phyloP scores from a whole-genome alignment of 2,888 invertebrate species.

The Meganola albula region DNA sequence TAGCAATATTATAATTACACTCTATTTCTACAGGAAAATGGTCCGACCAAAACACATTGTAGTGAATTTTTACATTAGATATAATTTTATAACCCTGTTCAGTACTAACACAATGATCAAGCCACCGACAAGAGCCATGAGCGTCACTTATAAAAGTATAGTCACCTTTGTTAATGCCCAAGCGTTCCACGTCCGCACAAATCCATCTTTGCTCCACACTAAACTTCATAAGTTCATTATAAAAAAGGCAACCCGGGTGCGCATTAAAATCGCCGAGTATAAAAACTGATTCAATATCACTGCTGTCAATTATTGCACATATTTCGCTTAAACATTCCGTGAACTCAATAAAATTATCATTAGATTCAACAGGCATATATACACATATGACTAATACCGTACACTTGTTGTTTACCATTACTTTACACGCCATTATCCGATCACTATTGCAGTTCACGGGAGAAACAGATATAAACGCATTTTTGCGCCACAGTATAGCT shows the following conservation, averaged over 20 bases:
- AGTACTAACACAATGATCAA: slow-evolving; percentile 7
- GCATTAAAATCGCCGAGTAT: no score
- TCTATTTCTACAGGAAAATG: slow-evolving; percentile 2
- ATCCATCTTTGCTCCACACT: slow-evolving; percentile 6
- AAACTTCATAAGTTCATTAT: slow-evolving; percentile 8
- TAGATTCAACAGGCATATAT: slow-evolving; percentile 11
- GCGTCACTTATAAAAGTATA: slow-evolving; percentile 4
- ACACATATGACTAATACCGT: slow-evolving; percentile 14
- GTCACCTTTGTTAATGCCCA: neutral
- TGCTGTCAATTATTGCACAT: slow-evolving; percentile 16
- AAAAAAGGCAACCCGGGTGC: slow-evolving; percentile 11
- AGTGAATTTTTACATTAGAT: slow-evolving; percentile 1
- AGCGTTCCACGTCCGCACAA: slow-evolving; percentile 4
- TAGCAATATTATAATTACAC: slow-evolving; percentile 2
- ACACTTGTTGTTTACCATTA: slow-evolving; percentile 1
- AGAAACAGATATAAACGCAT: slow-evolving; percentile 5
- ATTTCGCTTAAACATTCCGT: slow-evolving; percentile 18
- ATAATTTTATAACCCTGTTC: neutral
- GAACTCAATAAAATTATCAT: slow-evolving; percentile 18
- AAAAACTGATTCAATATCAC: slow-evolving; percentile 15
- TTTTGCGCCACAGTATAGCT: slow-evolving; percentile 19
- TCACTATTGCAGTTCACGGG: slow-evolving; percentile 13
- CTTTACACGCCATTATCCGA: slow-evolving; percentile 15
- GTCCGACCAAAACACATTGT: slow-evolving; percentile 1
- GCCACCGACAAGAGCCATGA: slow-evolving; percentile 1